Percentiles rank a stretch among this genome's conserved stretches.
Conservation (phyloP, 1,140 invertebrate genomes). For the Meloidogyne floridensis region DNA sequence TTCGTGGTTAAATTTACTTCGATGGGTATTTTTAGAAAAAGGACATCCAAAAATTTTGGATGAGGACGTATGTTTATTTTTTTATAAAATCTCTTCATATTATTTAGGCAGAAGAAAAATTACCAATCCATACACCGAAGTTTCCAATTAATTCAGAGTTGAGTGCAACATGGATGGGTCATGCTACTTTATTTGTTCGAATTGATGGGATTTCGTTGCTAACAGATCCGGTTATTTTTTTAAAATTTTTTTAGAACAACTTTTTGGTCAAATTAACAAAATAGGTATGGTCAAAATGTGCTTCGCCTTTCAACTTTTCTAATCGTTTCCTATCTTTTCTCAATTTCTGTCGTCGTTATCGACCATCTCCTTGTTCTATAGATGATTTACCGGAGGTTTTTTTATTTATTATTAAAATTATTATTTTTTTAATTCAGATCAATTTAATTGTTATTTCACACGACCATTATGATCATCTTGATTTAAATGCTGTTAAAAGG, state of each 20-base stretch:
- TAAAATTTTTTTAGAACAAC: not conserved
- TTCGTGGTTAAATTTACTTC: conserved; percentile 11
- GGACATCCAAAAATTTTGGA: conserved; percentile 30
- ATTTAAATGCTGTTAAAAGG: conserved; percentile 34
- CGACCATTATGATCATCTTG: conserved; percentile 56
- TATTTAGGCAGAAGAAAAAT: conserved; percentile 31
- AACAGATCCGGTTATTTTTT: conserved; percentile 44
- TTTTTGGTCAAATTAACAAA: not conserved
- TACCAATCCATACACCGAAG: conserved; percentile 39
- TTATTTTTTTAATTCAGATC: conserved; percentile 39
- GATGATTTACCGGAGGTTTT: conserved; percentile 46
- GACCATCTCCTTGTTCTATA: conserved; percentile 47
- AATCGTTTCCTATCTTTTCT: conserved; percentile 8
- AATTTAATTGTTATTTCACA: conserved; percentile 51
- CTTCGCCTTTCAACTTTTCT: conserved; percentile 24
- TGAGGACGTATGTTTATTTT: conserved; percentile 15
- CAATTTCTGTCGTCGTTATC: conserved; percentile 38
- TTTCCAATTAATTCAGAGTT: conserved; percentile 34
- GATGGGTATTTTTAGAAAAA: conserved; percentile 28
- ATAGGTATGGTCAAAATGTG: conserved; percentile 37
- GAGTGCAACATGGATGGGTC: conserved; percentile 51
- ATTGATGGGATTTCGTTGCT: conserved; percentile 46
- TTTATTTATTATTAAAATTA: not conserved
- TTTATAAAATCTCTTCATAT: not conserved
- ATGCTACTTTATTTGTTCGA: conserved; percentile 49